Evolutionary conservation across 2,113 vertebrate genomes (phyloP).

Genomic region (Barbus barbus): DNA sequence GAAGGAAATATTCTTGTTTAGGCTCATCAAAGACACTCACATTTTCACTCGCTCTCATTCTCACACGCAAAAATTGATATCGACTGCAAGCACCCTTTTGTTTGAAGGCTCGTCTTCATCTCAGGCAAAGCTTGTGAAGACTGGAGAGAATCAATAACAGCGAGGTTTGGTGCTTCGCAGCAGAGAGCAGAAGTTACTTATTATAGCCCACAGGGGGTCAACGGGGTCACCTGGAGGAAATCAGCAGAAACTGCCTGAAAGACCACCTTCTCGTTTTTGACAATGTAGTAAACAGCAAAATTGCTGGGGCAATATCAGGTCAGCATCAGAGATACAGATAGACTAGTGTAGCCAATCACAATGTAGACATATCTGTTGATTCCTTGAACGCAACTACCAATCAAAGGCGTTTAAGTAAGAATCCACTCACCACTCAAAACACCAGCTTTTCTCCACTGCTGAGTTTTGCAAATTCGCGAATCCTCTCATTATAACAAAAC

Average conservation of each 20-base stretch:
- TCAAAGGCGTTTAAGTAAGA: no score
- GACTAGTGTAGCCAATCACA: no score
- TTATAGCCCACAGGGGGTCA: conserved; percentile 22
- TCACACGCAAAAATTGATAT: conserved; percentile 36
- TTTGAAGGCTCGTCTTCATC: conserved; percentile 46
- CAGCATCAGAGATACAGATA: neutral
- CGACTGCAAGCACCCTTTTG: conserved; percentile 43
- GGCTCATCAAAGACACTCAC: conserved; percentile 16
- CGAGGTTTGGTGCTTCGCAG: conserved; percentile 18
- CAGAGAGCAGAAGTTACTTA: conserved; percentile 32
- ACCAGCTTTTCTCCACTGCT: no score
- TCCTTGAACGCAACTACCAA: no score
- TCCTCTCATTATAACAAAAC: no score
- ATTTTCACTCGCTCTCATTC: neutral
- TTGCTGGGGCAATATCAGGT: neutral
- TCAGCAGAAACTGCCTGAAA: neutral
- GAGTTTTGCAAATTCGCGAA: no score
- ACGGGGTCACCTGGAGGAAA: neutral
- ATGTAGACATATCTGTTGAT: no score
- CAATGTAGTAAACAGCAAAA: neutral
- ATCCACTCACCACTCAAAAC: no score
- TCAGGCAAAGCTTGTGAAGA: conserved; percentile 5
- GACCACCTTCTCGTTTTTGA: neutral
- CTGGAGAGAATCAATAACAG: no score
- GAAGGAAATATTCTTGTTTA: neutral